phyloP scores from a whole-genome alignment of 2,888 invertebrate species.

The Mimumesa dahlbomi region DNA sequence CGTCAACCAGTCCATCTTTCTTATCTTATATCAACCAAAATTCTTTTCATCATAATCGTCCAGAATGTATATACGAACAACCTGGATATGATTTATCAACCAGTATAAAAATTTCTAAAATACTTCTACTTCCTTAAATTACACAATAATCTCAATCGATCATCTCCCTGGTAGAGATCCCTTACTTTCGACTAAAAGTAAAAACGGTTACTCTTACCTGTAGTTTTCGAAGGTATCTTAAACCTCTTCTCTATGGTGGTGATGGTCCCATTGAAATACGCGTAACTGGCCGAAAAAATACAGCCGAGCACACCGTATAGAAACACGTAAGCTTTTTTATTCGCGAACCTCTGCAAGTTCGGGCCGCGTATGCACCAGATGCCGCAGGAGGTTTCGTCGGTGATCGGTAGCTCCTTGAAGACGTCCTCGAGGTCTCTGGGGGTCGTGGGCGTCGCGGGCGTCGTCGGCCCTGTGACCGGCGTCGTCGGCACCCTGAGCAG shows the following conservation, averaged over 20 bases:
- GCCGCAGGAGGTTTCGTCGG: slow-evolving; percentile 85
- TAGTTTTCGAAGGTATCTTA: slow-evolving; percentile 87
- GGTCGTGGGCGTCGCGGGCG: slow-evolving; percentile 66
- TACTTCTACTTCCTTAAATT: too few relatives aligned
- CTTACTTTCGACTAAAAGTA: too few relatives aligned
- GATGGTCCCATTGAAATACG: slow-evolving; percentile 88
- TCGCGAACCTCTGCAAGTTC: slow-evolving; percentile 84
- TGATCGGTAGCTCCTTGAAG: slow-evolving; percentile 81
- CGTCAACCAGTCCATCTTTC: too few relatives aligned
- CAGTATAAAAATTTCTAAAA: too few relatives aligned
- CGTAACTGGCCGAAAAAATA: slow-evolving; percentile 86
- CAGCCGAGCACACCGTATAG: slow-evolving; percentile 86
- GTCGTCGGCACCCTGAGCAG: slow-evolving; percentile 70
- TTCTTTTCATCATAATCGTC: too few relatives aligned
- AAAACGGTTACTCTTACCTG: slow-evolving; percentile 83
- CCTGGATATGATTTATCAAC: too few relatives aligned
- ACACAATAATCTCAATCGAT: too few relatives aligned
- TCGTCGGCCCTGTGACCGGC: slow-evolving; percentile 64
- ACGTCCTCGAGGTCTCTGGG: slow-evolving; percentile 79
- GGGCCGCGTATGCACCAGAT: slow-evolving; percentile 83
- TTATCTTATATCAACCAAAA: too few relatives aligned
- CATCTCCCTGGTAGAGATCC: too few relatives aligned
- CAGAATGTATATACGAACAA: too few relatives aligned
- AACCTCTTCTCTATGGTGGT: slow-evolving; percentile 88
- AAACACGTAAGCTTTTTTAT: slow-evolving; percentile 83